Conservation (phyloP, 2,113 vertebrate genomes). For the Urocynchramus pylzowi region DNA sequence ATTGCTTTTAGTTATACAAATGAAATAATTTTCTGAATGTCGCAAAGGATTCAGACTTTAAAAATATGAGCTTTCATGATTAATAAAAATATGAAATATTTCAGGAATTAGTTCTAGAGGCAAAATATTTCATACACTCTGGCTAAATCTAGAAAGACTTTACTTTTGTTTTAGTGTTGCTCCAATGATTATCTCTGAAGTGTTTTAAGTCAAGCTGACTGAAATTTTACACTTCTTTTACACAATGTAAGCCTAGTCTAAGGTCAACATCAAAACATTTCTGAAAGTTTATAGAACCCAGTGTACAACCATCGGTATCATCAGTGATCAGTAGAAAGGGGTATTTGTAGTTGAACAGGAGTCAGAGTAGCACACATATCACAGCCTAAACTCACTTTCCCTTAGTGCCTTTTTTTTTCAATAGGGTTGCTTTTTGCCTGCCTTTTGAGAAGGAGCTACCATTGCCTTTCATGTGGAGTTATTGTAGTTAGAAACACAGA, state of each 20-base stretch:
- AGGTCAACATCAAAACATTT: background rate
- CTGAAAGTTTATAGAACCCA: background rate
- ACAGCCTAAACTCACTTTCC: background rate
- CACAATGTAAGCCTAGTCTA: background rate
- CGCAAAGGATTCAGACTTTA: background rate
- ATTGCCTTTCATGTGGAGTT: background rate
- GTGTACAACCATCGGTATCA: background rate
- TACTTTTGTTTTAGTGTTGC: background rate
- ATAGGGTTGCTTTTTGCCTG: background rate
- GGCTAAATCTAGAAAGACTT: background rate
- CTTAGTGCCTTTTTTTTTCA: background rate
- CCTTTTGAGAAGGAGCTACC: background rate
- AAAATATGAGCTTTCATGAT: background rate
- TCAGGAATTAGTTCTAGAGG: background rate
- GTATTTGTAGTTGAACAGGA: background rate
- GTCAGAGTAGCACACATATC: background rate
- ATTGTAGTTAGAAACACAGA: background rate
- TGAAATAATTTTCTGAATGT: conserved; percentile 38
- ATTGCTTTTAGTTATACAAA: conserved; percentile 57
- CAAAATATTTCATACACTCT: background rate
- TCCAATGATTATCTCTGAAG: background rate
- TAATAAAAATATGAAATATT: background rate
- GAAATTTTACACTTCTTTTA: background rate
- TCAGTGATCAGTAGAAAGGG: background rate
- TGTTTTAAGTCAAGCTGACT: background rate